A percentile compares a stretch with the other conserved stretches of the same genome.
phyloP scores from a whole-genome alignment of 2,113 vertebrate genomes.

The Ptilonorhynchus violaceus region DNA sequence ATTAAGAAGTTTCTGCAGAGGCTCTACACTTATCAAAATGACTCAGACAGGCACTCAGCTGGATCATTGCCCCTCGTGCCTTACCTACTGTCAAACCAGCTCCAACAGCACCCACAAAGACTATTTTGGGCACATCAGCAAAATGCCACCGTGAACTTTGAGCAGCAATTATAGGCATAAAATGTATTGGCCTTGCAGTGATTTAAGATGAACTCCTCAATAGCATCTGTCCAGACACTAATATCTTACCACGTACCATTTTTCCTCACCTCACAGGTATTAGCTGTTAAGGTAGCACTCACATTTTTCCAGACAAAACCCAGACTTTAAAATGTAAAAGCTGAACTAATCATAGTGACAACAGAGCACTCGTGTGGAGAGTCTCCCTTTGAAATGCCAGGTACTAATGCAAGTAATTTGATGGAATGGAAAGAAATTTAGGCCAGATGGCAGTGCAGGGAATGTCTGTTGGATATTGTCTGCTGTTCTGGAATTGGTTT shows the following conservation, averaged over 20 bases:
- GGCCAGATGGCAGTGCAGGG: neutral
- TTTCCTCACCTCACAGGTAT: neutral
- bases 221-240: neutral
- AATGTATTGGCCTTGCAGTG: conserved; percentile 10
- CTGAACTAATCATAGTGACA: neutral
- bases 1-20: conserved; percentile 64
- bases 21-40: conserved; percentile 66
- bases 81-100: conserved; percentile 56
- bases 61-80: conserved; percentile 57
- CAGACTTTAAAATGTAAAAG: neutral
- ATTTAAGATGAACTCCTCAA: conserved; percentile 9
- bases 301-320: neutral
- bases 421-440: neutral
- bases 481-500: neutral
- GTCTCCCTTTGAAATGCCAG: conserved; percentile 8
- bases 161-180: conserved; percentile 67
- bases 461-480: neutral
- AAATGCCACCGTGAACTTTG: conserved; percentile 74
- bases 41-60: conserved; percentile 57
- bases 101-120: conserved; percentile 42
- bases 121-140: conserved; percentile 67
- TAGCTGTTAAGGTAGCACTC: neutral
- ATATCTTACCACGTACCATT: neutral
- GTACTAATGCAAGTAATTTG: neutral
- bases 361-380: neutral